Percentiles rank a stretch among this genome's conserved stretches.
Evolutionary conservation across 2,113 vertebrate genomes (phyloP).

Genomic region (Phylloscopus whistleri): DNA sequence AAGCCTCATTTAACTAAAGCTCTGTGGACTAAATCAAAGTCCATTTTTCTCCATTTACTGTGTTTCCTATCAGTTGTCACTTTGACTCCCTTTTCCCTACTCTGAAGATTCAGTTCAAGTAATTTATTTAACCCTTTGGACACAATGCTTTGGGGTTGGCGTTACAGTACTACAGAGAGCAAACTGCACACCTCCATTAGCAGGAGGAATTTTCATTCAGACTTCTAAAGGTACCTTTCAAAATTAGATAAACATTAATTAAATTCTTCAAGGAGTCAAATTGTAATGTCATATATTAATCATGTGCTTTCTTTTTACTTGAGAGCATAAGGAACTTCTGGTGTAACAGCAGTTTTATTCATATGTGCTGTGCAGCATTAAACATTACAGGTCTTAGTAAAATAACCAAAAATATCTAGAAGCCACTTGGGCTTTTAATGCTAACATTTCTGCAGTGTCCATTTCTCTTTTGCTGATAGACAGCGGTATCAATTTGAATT

Average conservation of each 20-base stretch:
- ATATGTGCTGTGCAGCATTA: neutral
- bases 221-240: neutral
- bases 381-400: neutral
- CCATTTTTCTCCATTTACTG: neutral
- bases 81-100: neutral
- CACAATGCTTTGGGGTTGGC: neutral
- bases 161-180: neutral
- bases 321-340: neutral
- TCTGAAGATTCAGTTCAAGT: neutral
- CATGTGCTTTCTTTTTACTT: neutral
- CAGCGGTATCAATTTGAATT: neutral
- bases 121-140: neutral
- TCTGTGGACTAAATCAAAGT: neutral
- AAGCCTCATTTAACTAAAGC: neutral
- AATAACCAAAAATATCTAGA: neutral
- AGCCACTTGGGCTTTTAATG: neutral
- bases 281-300: neutral
- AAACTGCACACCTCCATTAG: neutral
- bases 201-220: neutral
- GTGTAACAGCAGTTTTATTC: neutral
- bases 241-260: neutral
- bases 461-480: neutral
- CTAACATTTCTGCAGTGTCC: neutral
- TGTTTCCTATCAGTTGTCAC: neutral
- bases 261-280: neutral